Conservation (phyloP, 1,140 invertebrate genomes). For the Eufriesea mexicana region DNA sequence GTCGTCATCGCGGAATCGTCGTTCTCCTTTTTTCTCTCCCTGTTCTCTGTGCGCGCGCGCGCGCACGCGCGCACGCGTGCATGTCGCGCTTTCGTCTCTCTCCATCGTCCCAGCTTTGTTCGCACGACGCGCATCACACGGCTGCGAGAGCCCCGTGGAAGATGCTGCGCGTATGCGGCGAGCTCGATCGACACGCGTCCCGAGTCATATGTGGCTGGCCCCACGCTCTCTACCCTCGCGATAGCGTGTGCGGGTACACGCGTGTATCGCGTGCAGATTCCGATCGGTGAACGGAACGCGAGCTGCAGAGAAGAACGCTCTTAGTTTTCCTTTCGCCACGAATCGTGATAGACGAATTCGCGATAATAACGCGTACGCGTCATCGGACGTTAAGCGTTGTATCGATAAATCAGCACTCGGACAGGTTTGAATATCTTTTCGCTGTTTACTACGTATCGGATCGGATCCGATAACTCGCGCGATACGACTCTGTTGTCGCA, state of each 20-base stretch:
- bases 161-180: too few relatives aligned
- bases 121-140: neutral
- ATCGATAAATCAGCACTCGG: too few relatives aligned
- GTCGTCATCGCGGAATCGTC: neutral
- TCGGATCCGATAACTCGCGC: too few relatives aligned
- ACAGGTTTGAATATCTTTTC: too few relatives aligned
- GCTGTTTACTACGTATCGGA: too few relatives aligned
- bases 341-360: constrained; percentile 20
- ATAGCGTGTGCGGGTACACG: neutral
- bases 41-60: neutral
- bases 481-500: too few relatives aligned
- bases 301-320: too few relatives aligned
- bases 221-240: neutral
- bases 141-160: too few relatives aligned
- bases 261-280: neutral
- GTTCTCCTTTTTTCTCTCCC: neutral
- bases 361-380: constrained; percentile 66
- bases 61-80: too few relatives aligned
- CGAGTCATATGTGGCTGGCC: neutral
- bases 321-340: constrained; percentile 4
- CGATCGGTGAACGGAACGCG: neutral
- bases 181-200: neutral
- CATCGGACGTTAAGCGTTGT: too few relatives aligned
- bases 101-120: too few relatives aligned
- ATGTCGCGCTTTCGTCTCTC: too few relatives aligned